Evolutionary conservation across 1,140 invertebrate species (phyloP), one percentile per base, ranked within the genome.

Genomic region (Doryteuthis pealeii): DNA sequence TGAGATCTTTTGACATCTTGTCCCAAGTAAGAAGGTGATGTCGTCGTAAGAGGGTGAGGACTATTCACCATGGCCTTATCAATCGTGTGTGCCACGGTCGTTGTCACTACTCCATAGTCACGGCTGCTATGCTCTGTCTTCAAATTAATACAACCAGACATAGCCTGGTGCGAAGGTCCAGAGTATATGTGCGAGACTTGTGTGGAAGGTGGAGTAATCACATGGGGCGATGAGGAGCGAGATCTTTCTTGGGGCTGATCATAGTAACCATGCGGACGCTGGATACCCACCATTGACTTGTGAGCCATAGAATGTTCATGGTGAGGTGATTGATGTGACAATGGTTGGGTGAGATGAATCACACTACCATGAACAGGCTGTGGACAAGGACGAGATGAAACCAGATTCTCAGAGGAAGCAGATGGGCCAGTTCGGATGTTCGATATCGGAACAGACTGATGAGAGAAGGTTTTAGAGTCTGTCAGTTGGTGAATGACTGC

Each of bases 41-140:
- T 72, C 72, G 58, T 45, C 71, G 32, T 70, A 74, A 71, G 79
- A 74, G 45, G 79, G 74, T 3, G 80, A 6, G 54, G 54, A 62
- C 54, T 62, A 62, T 62, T 62, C 18, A 62, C 18, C 26, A 62
- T 74, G 12, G 70, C 10, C 33, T 45, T 43, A 45, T 28, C 78
- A 77, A 71, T 76, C 77, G 22, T 77, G 80, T 72, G 78, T 79
- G 75, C 74, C 77, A 80, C 72, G 79, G 80, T 65, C 75, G 76
- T 31, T 78, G 77, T 33, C 79, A 62, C 65, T 75, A 67, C 54
- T n/a, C 54, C 26, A 28, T 62, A 62, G 54, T 62, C 54, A n/a
- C 54, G 54, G 54, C 54, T 22, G 54, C 54, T 28, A 22, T n/a
- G 54, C 26, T 62, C 54, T 8, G 54, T 62, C 18, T 62, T 62